Evolutionary conservation across 2,797 vertebrate genomes (phyloP).

Genomic region (Simalia tracyae): DNA sequence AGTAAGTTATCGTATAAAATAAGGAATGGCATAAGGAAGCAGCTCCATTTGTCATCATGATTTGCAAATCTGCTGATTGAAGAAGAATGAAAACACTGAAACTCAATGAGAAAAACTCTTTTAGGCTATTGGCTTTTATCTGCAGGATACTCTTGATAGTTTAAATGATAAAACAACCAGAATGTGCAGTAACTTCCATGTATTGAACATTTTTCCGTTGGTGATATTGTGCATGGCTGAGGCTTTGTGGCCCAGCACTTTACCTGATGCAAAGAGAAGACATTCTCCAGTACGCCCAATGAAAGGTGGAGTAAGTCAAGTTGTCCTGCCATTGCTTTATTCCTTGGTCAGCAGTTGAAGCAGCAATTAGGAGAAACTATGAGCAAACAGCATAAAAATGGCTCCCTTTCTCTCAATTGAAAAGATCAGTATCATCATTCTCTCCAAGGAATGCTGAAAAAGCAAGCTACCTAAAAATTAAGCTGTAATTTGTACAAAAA

Average conservation of each 20-base stretch:
- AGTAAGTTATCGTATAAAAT: not conserved
- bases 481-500: not conserved
- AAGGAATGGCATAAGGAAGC: no score
- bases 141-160: not conserved
- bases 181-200: not conserved
- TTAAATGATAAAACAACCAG: not conserved
- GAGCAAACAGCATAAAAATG: constrained; percentile 14
- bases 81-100: not conserved
- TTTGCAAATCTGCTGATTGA: not conserved
- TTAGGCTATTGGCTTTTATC: not conserved
- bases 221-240: not conserved
- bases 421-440: constrained; percentile 5
- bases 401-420: not conserved
- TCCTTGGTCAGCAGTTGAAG: constrained; percentile 16
- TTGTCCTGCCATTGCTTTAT: constrained; percentile 1
- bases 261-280: not conserved
- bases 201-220: not conserved
- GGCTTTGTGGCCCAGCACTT: not conserved
- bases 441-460: not conserved
- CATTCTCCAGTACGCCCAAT: not conserved
- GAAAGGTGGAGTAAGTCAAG: constrained; percentile 11
- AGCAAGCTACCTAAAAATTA: constrained; percentile 1
- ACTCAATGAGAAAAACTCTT: not conserved
- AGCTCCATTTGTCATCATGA: not conserved
- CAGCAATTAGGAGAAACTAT: constrained; percentile 20